These are phyloP conservation scores for Magallana angulata DNA, from an alignment of 1,140 invertebrate genomes.

Conservation along the genomic window DNA sequence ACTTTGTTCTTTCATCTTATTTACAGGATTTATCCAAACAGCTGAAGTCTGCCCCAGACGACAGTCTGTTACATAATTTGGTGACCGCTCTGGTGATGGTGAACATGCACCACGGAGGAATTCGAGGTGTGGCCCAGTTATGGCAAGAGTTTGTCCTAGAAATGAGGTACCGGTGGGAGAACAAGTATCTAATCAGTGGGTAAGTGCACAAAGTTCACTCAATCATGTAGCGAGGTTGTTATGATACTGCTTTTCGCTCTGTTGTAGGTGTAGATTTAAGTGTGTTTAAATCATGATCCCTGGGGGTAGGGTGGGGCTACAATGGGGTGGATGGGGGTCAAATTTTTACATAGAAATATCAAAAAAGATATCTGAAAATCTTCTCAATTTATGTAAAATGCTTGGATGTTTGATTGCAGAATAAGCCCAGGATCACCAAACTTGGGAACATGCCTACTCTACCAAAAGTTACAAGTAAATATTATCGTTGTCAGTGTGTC, in stretches of 20 bases:
- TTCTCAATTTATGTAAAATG: background rate
- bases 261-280: background rate
- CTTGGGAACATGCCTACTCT: conserved; percentile 91
- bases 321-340: no score
- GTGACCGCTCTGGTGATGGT: conserved; percentile 90
- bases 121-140: conserved; percentile 90
- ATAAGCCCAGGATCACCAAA: conserved; percentile 88
- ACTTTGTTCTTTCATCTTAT: background rate
- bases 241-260: background rate
- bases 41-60: conserved; percentile 87
- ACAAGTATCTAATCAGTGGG: conserved; percentile 89
- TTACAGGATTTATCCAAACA: conserved; percentile 71
- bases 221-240: background rate
- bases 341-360: no score
- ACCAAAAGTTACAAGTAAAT: conserved; percentile 91
- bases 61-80: conserved; percentile 91
- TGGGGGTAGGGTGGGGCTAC: no score
- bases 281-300: background rate
- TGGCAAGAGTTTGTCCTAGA: conserved; percentile 96
- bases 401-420: conserved; percentile 79
- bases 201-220: conserved; percentile 81
- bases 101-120: conserved; percentile 88
- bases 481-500: conserved; percentile 58
- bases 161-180: conserved; percentile 93
- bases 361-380: no score